phyloP scores from a whole-genome alignment of 2,797 vertebrate genomes.

The Platalea minor region DNA sequence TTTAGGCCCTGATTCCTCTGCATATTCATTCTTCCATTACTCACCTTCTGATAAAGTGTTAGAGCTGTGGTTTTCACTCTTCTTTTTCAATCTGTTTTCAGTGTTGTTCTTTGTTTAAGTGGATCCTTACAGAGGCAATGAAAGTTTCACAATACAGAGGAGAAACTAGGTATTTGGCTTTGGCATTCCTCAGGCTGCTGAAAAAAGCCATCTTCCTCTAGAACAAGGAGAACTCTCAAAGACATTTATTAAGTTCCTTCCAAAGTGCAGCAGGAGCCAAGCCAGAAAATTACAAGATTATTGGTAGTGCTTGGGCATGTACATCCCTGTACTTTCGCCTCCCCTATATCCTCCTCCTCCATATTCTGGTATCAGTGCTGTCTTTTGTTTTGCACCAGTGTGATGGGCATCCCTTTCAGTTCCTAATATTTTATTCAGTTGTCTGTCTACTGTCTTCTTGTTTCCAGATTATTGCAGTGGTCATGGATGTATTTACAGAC shows the following conservation, averaged over 20 bases:
- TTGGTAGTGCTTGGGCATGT: not conserved
- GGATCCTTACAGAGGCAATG: not conserved
- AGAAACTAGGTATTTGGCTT: not conserved
- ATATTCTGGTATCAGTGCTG: not conserved
- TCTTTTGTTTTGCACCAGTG: not conserved
- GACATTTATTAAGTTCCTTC: not conserved
- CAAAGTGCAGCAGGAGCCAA: not conserved
- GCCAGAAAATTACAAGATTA: not conserved
- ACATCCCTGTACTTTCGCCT: not conserved
- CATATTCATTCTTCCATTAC: not conserved
- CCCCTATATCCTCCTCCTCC: not conserved
- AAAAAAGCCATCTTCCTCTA: not conserved
- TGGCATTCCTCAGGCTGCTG: not conserved
- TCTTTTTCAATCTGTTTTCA: not conserved
- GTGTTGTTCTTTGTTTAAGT: not conserved
- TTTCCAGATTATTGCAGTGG: conserved; percentile 88
- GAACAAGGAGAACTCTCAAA: not conserved
- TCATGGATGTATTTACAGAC: conserved; percentile 94
- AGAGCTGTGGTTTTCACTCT: not conserved
- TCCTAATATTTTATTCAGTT: not conserved
- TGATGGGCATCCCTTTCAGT: not conserved
- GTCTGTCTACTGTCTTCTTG: not conserved
- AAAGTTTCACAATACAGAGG: not conserved
- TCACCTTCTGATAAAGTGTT: not conserved
- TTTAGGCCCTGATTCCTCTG: not conserved